Conservation (phyloP, 2,797 vertebrate genomes). For the Microctenopoma steveboyesi region DNA sequence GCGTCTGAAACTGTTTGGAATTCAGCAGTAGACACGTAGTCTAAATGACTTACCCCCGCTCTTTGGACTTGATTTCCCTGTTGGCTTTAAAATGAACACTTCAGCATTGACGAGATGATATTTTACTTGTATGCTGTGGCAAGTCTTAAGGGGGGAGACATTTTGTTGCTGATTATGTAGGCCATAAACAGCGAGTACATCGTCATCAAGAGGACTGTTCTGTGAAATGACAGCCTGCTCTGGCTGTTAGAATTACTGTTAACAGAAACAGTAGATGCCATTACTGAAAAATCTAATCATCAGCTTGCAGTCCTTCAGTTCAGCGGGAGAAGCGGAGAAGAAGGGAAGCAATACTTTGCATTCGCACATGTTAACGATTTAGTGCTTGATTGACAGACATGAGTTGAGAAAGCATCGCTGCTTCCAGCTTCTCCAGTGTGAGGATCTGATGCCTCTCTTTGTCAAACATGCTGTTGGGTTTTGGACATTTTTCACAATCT, state of each 20-base stretch:
- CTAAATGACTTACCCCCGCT: constrained; percentile 43
- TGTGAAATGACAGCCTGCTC: constrained; percentile 32
- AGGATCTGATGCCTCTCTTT: background rate
- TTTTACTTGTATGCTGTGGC: constrained; percentile 35
- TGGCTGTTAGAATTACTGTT: constrained; percentile 16
- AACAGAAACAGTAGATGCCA: constrained; percentile 35
- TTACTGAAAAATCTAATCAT: constrained; percentile 35
- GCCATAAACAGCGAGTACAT: constrained; percentile 50
- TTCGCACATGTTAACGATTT: background rate
- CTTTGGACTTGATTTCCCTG: constrained; percentile 57
- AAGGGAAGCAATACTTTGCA: background rate
- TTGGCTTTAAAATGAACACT: constrained; percentile 53
- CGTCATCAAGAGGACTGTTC: constrained; percentile 40
- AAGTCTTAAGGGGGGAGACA: constrained; percentile 25
- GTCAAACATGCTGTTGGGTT: background rate
- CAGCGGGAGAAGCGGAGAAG: background rate
- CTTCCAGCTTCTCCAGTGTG: background rate
- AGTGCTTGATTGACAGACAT: background rate
- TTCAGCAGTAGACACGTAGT: constrained; percentile 59
- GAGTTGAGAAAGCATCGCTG: no score
- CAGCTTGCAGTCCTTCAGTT: constrained; percentile 9
- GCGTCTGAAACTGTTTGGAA: constrained; percentile 62
- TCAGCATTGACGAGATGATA: constrained; percentile 38
- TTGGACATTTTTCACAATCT: background rate
- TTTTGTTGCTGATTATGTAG: constrained; percentile 44